Conservation (phyloP, 2,888 invertebrate species). For the Metacarcinus magister region DNA sequence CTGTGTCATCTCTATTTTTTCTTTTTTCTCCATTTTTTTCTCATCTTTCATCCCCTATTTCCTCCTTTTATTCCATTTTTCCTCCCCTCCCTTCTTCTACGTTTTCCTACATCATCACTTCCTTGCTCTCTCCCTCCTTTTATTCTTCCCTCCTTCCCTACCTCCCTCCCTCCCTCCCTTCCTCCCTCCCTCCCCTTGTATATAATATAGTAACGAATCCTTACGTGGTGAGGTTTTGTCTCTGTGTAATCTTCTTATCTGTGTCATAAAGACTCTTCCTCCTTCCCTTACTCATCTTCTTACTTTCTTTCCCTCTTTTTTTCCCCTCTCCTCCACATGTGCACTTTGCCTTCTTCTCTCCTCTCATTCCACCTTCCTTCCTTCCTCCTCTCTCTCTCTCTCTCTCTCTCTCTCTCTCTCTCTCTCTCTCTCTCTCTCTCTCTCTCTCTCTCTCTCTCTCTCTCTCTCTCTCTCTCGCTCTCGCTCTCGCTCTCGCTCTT, state of each 20-base stretch:
- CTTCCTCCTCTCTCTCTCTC: constrained; percentile 26
- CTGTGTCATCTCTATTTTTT: not conserved
- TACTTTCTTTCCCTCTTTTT: too few species aligned
- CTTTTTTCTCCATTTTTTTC: not conserved
- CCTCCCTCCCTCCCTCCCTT: too few species aligned
- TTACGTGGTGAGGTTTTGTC: too few species aligned
- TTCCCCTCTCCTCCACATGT: too few species aligned
- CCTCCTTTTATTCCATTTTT: not conserved
- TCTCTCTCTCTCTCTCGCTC: not conserved
- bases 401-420: constrained; percentile 26
- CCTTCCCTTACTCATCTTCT: too few species aligned
- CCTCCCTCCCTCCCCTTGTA: not conserved
- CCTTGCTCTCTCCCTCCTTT: not conserved
- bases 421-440: constrained; percentile 26
- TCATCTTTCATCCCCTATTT: not conserved
- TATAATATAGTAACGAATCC: too few species aligned
- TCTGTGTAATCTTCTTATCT: too few species aligned
- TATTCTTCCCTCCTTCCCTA: not conserved
- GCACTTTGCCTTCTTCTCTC: not conserved
- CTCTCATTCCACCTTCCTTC: not conserved
- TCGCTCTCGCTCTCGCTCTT: not conserved
- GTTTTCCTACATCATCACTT: not conserved
- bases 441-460: constrained; percentile 26
- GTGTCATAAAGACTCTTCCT: too few species aligned
- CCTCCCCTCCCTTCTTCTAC: not conserved